Conservation (phyloP, 2,113 vertebrate genomes). For the Edolisoma coerulescens region DNA sequence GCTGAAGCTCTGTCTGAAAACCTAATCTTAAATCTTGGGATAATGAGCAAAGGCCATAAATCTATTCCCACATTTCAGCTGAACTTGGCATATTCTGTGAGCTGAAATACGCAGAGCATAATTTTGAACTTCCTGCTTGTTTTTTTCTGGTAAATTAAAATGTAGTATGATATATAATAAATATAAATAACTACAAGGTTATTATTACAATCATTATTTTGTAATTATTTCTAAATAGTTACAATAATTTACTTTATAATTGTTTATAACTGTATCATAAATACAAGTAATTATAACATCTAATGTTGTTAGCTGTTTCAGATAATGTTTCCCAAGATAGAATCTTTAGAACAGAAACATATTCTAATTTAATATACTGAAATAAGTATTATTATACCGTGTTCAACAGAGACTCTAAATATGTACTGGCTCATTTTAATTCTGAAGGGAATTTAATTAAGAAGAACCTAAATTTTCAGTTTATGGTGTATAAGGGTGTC, state of each 20-base stretch:
- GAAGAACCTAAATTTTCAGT: neutral
- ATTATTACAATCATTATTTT: neutral
- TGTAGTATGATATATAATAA: neutral
- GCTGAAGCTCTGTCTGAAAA: neutral
- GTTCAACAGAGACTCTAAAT: neutral
- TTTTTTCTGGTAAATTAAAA: neutral
- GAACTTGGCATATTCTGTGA: neutral
- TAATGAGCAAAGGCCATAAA: neutral
- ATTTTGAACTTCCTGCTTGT: neutral
- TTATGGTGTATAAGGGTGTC: neutral
- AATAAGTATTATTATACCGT: neutral
- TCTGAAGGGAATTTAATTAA: neutral
- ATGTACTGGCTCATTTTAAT: neutral
- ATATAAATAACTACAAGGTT: neutral
- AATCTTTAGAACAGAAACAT: conserved; percentile 2
- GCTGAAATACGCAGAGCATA: neutral
- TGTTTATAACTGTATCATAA: neutral
- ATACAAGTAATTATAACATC: conserved; percentile 1
- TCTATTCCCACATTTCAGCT: neutral
- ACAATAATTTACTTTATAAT: neutral
- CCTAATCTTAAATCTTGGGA: neutral
- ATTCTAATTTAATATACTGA: conserved; percentile 19
- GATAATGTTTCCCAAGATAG: conserved; percentile 29
- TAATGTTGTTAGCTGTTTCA: conserved; percentile 7
- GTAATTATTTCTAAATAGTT: neutral